Evolutionary conservation across 2,888 invertebrate genomes (phyloP).

Genomic region (Hanleya hanleyi): DNA sequence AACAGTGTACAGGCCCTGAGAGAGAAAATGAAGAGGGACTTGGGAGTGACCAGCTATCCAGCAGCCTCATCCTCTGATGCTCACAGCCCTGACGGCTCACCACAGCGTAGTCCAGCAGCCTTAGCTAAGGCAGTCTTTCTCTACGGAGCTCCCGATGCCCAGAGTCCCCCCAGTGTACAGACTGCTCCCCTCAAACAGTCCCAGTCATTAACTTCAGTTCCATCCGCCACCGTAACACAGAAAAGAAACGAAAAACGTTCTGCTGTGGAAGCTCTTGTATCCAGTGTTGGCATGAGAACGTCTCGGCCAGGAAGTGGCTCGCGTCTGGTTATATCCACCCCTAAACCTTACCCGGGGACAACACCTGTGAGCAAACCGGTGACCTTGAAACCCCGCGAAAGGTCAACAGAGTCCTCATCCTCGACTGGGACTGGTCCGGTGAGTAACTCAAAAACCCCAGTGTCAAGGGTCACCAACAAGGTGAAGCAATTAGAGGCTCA

Average conservation of each 20-base stretch:
- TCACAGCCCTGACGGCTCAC: neutral
- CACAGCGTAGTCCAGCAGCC: neutral
- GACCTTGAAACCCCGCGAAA: neutral
- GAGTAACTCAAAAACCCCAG: neutral
- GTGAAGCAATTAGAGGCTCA: too few relatives aligned
- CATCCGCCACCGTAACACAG: too few relatives aligned
- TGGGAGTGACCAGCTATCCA: neutral
- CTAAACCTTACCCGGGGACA: neutral
- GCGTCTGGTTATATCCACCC: neutral
- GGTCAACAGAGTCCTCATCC: neutral
- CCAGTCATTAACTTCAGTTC: too few relatives aligned
- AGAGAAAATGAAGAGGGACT: neutral
- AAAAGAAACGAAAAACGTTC: too few relatives aligned
- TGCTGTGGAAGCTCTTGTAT: too few relatives aligned
- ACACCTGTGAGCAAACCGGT: neutral
- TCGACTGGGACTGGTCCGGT: neutral
- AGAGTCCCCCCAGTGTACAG: neutral
- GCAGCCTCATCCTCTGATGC: neutral
- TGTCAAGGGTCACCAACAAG: neutral
- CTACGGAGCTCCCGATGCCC: neutral
- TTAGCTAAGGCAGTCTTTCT: neutral
- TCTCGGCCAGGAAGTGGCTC: neutral
- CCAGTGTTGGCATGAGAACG: too few relatives aligned
- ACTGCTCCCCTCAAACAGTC: too few relatives aligned
- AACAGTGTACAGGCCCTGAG: neutral